Evolutionary conservation across 2,888 invertebrate species (phyloP), one percentile per base, ranked within the genome.

Genomic region (Caenorhabditis sp.): DNA sequence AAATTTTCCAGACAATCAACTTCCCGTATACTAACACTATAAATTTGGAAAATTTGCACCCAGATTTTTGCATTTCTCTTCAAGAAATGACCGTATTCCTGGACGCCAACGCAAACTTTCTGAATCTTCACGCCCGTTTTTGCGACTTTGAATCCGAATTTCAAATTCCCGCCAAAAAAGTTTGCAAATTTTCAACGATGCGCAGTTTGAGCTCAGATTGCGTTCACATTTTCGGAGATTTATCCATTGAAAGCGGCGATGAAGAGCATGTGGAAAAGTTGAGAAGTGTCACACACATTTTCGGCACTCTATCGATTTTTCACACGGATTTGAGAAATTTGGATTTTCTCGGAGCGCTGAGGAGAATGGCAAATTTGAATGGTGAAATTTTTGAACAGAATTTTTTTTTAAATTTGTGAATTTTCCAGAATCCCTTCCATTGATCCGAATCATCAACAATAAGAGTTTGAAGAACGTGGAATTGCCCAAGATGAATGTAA

Each of bases 31-130:
- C n/a, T n/a, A n/a, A n/a, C n/a, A n/a, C n/a, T n/a, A n/a, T n/a
- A n/a, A 61, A 61, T 22, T 22, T 61, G 10, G 59, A 61, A 22
- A 61, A 61, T 14, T 14, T 61, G 0, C 59, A 61, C 41, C 59
- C 59, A 3, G 38, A 61, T 14, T 61, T 61, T 19, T 61, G 59
- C 41, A 7, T 61, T 8, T 38, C 59, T 61, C 22, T 61, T 1
- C 38, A 61, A 22, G 59, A 61, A 41, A 61, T 61, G 38, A 12
- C 22, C 0, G 31, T 31, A 31, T 58, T 58, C 19, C 2, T 58
- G 28, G n/a, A 58, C 1, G 16, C 31, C 1, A 35, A 19, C 1
- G n/a, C 35, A 22, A 24, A 14, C 24, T 61, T 61, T n/a, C 5
- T 1, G 0, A 61, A 61, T 41, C 8, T 61, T 19, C 59, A 61